A percentile compares a stretch with the other conserved stretches of the same genome.
Conservation (phyloP, 2,113 vertebrate genomes). For the Myanophis thanlyinensis region DNA sequence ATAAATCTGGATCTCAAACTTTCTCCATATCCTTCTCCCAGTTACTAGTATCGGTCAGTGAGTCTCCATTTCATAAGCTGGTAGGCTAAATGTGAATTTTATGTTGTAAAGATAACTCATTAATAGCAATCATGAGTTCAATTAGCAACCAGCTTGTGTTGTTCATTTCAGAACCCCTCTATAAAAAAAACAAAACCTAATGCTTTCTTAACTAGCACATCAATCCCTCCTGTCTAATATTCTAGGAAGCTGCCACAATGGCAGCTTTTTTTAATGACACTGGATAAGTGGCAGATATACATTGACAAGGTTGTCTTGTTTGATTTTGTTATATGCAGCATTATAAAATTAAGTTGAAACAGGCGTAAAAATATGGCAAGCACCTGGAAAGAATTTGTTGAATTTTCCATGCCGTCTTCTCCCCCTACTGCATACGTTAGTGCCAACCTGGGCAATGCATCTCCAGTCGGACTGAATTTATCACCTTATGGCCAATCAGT, state of each 20-base stretch:
- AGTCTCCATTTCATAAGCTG: constrained; percentile 18
- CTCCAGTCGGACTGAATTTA: constrained; percentile 77
- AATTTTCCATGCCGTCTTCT: constrained; percentile 76
- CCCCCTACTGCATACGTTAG: constrained; percentile 76
- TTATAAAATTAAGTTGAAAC: constrained; percentile 40
- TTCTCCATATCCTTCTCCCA: constrained; percentile 3
- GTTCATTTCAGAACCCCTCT: background rate
- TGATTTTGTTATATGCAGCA: constrained; percentile 38
- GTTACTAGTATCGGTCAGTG: background rate
- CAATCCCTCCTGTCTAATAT: constrained; percentile 15
- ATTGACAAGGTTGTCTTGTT: constrained; percentile 33
- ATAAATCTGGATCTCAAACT: constrained; percentile 15
- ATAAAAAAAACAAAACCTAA: background rate
- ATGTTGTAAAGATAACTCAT: background rate
- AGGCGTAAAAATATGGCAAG: constrained; percentile 72
- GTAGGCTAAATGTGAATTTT: constrained; percentile 1
- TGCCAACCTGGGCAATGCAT: constrained; percentile 78
- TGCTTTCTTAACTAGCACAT: constrained; percentile 6
- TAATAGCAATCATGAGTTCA: background rate
- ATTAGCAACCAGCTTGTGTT: background rate
- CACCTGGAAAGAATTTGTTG: constrained; percentile 81
- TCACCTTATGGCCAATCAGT: constrained; percentile 78
- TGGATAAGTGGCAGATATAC: constrained; percentile 1
- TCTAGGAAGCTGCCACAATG: background rate
- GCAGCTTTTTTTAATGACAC: background rate